phyloP scores from a whole-genome alignment of 2,888 invertebrate species.

The Cataglyphis rosenhaueri region DNA sequence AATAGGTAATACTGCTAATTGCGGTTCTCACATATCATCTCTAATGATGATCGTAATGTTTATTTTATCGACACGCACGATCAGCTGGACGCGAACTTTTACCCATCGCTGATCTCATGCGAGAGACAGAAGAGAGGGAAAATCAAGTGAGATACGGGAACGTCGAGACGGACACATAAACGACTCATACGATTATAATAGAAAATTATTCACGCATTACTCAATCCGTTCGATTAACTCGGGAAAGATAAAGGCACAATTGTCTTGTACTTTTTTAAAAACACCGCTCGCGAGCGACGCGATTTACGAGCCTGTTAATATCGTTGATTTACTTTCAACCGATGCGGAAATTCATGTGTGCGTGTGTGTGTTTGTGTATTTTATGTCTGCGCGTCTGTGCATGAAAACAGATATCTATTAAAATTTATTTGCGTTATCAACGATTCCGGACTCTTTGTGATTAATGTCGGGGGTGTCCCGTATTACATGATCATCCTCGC shows the following conservation, averaged over 20 bases:
- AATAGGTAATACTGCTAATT: neutral
- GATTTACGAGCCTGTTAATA: slow-evolving; percentile 53
- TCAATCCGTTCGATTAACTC: slow-evolving; percentile 66
- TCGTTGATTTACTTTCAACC: slow-evolving; percentile 54
- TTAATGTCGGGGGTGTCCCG: slow-evolving; percentile 47
- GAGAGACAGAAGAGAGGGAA: slow-evolving; percentile 9
- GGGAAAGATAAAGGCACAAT: slow-evolving; percentile 58
- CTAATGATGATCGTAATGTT: slow-evolving; percentile 43
- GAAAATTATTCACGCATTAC: slow-evolving; percentile 71
- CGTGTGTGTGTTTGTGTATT: neutral
- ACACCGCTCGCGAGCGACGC: slow-evolving; percentile 33
- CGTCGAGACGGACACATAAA: slow-evolving; percentile 31
- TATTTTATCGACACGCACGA: slow-evolving; percentile 53
- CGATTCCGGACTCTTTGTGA: slow-evolving; percentile 51
- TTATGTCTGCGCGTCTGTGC: too few species aligned
- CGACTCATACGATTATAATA: slow-evolving; percentile 59
- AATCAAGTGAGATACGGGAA: slow-evolving; percentile 33
- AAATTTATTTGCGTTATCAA: slow-evolving; percentile 59
- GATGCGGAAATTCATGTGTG: slow-evolving; percentile 20
- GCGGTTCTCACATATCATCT: slow-evolving; percentile 22
- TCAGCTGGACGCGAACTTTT: slow-evolving; percentile 45
- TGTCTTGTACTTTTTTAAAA: slow-evolving; percentile 52
- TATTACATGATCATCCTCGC: slow-evolving; percentile 58
- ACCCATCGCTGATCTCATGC: slow-evolving; percentile 43
- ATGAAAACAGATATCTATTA: slow-evolving; percentile 41